phyloP scores from a whole-genome alignment of 2,797 vertebrate genomes.

The Melopsittacus undulatus region DNA sequence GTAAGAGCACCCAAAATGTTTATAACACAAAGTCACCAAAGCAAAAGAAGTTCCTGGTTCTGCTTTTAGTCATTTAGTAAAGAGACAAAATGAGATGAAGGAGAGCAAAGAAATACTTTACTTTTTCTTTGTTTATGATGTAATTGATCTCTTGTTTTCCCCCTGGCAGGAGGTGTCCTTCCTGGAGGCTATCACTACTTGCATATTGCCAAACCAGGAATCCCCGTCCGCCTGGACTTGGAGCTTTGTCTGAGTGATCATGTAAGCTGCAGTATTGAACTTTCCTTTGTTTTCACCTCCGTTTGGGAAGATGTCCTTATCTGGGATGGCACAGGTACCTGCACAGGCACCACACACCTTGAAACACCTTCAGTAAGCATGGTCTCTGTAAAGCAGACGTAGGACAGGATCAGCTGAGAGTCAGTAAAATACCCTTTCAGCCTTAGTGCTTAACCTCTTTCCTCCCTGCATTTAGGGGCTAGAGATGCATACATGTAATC shows the following conservation, averaged over 20 bases:
- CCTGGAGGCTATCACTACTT: slow-evolving; percentile 88
- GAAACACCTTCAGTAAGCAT: background rate
- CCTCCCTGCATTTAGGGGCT: background rate
- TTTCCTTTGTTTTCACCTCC: background rate
- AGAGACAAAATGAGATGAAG: background rate
- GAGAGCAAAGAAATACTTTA: background rate
- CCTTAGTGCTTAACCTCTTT: background rate
- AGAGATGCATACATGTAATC: background rate
- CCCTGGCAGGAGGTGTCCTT: slow-evolving; percentile 83
- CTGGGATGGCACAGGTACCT: background rate
- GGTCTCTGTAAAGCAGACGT: background rate
- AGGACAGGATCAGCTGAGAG: background rate
- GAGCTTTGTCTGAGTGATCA: slow-evolving; percentile 56
- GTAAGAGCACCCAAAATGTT: background rate
- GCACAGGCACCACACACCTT: background rate
- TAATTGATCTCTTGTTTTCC: background rate
- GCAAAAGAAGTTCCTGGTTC: background rate
- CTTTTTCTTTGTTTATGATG: background rate
- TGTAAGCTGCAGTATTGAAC: slow-evolving; percentile 70
- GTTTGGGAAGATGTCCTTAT: background rate
- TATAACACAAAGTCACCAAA: background rate
- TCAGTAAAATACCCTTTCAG: background rate
- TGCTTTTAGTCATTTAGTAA: background rate
- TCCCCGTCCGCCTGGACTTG: slow-evolving; percentile 44
- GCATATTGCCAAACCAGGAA: slow-evolving; percentile 82